A percentile compares a stretch with the other conserved stretches of the same genome.
phyloP scores from a whole-genome alignment of 2,888 invertebrate genomes.

The Cryptocephalus primarius region DNA sequence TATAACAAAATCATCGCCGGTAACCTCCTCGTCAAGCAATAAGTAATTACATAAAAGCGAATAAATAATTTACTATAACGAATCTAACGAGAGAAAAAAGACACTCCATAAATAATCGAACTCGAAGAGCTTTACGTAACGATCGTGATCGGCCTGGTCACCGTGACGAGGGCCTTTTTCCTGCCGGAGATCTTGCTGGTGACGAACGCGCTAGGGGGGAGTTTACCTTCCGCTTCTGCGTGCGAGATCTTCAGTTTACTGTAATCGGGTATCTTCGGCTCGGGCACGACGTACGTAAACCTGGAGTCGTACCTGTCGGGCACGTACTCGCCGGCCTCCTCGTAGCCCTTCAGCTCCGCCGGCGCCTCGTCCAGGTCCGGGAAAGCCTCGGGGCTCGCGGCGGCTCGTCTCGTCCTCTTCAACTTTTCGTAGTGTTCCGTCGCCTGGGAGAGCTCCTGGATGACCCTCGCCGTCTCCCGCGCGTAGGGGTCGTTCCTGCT shows the following conservation, averaged over 20 bases:
- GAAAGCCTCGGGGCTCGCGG: background rate
- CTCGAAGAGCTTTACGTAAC: too few relatives aligned
- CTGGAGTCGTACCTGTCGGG: slow-evolving; percentile 23
- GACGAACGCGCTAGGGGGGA: slow-evolving; percentile 26
- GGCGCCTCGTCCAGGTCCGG: background rate
- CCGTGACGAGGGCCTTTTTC: background rate
- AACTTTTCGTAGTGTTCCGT: background rate
- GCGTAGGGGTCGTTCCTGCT: too few relatives aligned
- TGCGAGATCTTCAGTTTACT: slow-evolving; percentile 13
- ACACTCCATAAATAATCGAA: too few relatives aligned
- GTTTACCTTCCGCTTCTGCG: slow-evolving; percentile 21
- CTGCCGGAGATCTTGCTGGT: slow-evolving; percentile 2
- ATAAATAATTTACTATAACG: background rate
- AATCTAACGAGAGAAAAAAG: background rate
- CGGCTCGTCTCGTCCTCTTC: background rate
- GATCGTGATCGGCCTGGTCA: background rate
- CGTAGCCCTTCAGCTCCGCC: background rate
- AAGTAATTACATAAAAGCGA: background rate
- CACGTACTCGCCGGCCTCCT: background rate
- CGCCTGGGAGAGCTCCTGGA: too few relatives aligned
- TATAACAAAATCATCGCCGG: background rate
- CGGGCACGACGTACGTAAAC: slow-evolving; percentile 12
- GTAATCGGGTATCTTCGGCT: slow-evolving; percentile 13
- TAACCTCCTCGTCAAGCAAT: background rate
- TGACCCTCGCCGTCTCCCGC: too few relatives aligned